phyloP scores from a whole-genome alignment of 2,888 invertebrate genomes.

The Laspeyria flexula region DNA sequence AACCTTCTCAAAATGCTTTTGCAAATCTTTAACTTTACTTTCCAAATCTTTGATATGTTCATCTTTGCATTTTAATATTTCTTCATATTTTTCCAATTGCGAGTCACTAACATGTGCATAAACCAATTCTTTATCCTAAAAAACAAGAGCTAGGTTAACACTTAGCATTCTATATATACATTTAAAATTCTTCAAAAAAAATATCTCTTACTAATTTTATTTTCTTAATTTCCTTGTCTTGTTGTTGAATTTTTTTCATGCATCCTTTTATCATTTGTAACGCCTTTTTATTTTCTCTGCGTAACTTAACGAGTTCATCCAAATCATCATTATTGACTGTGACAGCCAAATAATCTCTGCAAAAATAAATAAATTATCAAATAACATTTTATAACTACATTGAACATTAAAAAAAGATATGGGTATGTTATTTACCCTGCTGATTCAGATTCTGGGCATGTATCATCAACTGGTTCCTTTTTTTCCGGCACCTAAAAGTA shows the following conservation, averaged over 20 bases:
- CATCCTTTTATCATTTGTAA: constrained; percentile 86
- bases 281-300: constrained; percentile 84
- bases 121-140: constrained; percentile 72
- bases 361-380: constrained; percentile 2
- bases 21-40: constrained; percentile 72
- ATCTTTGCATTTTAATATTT: constrained; percentile 83
- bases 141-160: background rate
- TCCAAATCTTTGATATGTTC: constrained; percentile 84
- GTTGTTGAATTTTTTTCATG: constrained; percentile 83
- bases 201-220: constrained; percentile 69
- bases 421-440: constrained; percentile 62
- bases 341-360: constrained; percentile 70
- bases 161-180: no score
- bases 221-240: constrained; percentile 81
- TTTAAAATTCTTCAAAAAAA: no score
- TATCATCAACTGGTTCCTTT: constrained; percentile 62
- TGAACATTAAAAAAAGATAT: no score
- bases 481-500: constrained; percentile 51
- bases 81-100: constrained; percentile 77
- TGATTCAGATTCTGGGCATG: constrained; percentile 74
- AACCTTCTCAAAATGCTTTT: constrained; percentile 65
- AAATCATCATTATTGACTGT: constrained; percentile 71
- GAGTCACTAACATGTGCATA: constrained; percentile 77
- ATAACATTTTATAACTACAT: constrained; percentile 3
- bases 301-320: constrained; percentile 79